Conservation (phyloP, 2,113 vertebrate species). For the Nesoenas mayeri region DNA sequence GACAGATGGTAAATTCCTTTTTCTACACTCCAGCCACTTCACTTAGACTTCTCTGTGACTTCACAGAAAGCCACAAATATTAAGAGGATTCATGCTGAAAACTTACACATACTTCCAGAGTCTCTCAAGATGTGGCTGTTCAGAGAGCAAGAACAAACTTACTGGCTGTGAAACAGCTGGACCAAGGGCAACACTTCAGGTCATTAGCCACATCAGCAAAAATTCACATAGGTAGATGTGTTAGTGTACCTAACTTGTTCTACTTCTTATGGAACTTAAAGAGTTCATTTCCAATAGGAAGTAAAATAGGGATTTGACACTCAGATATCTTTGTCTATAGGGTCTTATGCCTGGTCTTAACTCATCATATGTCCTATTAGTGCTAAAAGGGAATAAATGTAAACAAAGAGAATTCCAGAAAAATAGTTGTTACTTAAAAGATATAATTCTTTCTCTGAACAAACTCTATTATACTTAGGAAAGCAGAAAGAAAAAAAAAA, state of each 20-base stretch:
- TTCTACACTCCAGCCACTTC: neutral
- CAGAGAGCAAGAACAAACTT: neutral
- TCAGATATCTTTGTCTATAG: neutral
- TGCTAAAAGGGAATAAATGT: neutral
- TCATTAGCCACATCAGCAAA: neutral
- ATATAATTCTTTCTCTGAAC: neutral
- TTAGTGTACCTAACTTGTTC: neutral
- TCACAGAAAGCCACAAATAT: neutral
- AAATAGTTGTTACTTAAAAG: neutral
- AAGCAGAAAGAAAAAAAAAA: neutral
- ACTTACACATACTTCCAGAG: neutral
- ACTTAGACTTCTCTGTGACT: neutral
- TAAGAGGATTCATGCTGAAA: neutral
- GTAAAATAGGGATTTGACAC: too few relatives aligned
- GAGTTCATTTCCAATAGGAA: too few relatives aligned
- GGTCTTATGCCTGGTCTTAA: neutral
- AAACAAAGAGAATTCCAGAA: neutral
- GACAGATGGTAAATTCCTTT: neutral
- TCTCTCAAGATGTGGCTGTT: neutral
- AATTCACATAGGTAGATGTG: neutral
- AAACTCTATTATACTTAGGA: neutral
- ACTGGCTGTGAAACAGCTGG: neutral
- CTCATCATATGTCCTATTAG: neutral
- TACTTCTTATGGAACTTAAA: neutral
- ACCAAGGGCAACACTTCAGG: neutral